These are phyloP conservation scores for Scomber japonicus DNA, from an alignment of 2,113 vertebrate species.

Conservation along the genomic window DNA sequence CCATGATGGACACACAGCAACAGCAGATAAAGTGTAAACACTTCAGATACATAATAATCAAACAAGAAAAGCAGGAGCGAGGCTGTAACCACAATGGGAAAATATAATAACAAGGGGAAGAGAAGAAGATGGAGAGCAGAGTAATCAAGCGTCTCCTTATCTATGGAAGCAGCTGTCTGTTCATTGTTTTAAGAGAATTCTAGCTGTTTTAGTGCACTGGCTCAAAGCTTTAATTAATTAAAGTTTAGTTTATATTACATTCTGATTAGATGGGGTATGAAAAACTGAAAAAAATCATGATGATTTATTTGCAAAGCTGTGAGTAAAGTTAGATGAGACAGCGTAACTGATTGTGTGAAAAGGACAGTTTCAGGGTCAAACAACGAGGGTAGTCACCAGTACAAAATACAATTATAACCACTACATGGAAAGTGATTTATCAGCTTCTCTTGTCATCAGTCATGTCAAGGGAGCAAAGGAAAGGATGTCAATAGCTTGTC, in stretches of 20 bases:
- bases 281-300: neutral
- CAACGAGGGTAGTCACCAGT: neutral
- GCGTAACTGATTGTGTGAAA: neutral
- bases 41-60: conserved; percentile 40
- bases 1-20: conserved; percentile 15
- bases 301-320: neutral
- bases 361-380: neutral
- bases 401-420: conserved; percentile 1
- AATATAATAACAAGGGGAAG: conserved; percentile 1
- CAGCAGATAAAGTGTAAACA: conserved; percentile 53
- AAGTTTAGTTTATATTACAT: neutral
- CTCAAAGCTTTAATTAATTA: neutral
- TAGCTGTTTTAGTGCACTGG: neutral
- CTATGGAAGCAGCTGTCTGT: conserved; percentile 20
- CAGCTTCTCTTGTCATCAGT: conserved; percentile 17
- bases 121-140: conserved; percentile 5
- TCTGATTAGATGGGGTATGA: neutral
- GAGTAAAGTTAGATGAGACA: neutral
- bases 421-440: conserved; percentile 8
- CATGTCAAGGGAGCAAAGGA: neutral
- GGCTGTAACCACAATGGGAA: neutral
- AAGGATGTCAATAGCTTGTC: conserved; percentile 21
- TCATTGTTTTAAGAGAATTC: neutral
- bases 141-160: conserved; percentile 17
- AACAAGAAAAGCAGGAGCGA: conserved; percentile 6